Evolutionary conservation across 2,797 vertebrate genomes (phyloP).

Genomic region (Brachyalestes nurse): DNA sequence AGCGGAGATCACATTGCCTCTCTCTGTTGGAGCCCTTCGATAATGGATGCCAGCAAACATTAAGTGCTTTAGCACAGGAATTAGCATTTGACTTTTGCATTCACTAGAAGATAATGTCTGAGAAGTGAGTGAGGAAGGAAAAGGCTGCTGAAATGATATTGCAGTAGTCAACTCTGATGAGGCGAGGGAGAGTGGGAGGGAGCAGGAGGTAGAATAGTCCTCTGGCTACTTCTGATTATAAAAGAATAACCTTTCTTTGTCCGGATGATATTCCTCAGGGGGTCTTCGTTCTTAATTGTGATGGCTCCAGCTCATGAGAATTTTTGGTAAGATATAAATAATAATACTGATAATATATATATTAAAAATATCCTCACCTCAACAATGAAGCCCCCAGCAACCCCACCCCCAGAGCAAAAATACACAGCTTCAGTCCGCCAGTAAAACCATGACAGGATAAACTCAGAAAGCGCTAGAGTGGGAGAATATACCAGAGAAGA

Average conservation of each 20-base stretch:
- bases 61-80: slow-evolving; percentile 70
- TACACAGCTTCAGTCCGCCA: slow-evolving; percentile 40
- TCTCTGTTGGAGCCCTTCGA: slow-evolving; percentile 57
- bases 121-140: slow-evolving; percentile 56
- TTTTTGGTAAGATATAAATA: slow-evolving; percentile 27
- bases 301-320: slow-evolving; percentile 10
- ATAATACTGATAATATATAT: no score
- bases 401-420: neutral
- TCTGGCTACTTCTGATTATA: slow-evolving; percentile 45
- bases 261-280: slow-evolving; percentile 21
- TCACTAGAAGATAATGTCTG: slow-evolving; percentile 68
- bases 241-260: slow-evolving; percentile 44
- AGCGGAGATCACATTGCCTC: slow-evolving; percentile 43
- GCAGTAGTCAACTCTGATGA: slow-evolving; percentile 56
- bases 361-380: slow-evolving; percentile 3
- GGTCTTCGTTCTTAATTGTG: slow-evolving; percentile 4
- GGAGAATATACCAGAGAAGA: slow-evolving; percentile 39
- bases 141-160: slow-evolving; percentile 59
- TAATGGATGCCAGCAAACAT: slow-evolving; percentile 74
- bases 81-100: slow-evolving; percentile 69
- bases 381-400: neutral
- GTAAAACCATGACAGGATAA: slow-evolving; percentile 36
- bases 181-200: slow-evolving; percentile 17
- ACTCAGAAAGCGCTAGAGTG: slow-evolving; percentile 39
- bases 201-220: slow-evolving; percentile 40